phyloP scores from a whole-genome alignment of 1,140 invertebrate species.

The Aphelenchoides avenae region DNA sequence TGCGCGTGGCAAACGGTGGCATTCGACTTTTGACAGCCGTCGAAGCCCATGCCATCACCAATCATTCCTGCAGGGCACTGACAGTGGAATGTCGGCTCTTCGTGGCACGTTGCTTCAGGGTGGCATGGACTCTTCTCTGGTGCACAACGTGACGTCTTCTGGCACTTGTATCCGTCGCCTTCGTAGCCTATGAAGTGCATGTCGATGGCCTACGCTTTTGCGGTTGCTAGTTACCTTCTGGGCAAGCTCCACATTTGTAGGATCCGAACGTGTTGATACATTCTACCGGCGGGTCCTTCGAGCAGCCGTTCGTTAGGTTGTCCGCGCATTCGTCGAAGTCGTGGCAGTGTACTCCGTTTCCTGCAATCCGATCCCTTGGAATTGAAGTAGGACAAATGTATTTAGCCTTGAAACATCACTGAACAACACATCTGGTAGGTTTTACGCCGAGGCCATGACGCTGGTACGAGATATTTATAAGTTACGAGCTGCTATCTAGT shows the following conservation, averaged over 20 bases:
- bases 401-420: no score
- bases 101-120: constrained; percentile 15
- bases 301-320: constrained; percentile 45
- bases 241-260: constrained; percentile 61
- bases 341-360: constrained; percentile 47
- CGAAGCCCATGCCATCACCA: constrained; percentile 23
- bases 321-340: constrained; percentile 53
- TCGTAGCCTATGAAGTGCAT: constrained; percentile 17
- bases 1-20: constrained; percentile 10
- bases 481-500: no score
- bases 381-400: no score
- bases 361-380: no score
- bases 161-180: constrained; percentile 25
- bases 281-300: constrained; percentile 43
- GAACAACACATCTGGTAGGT: no score
- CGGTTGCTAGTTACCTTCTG: constrained; percentile 53
- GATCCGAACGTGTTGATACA: constrained; percentile 60
- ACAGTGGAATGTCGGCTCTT: constrained; percentile 28
- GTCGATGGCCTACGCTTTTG: no score
- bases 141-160: constrained; percentile 22
- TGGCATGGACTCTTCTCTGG: constrained; percentile 7
- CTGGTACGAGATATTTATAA: no score
- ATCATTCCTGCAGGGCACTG: constrained; percentile 27
- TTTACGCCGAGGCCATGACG: no score
- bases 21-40: constrained; percentile 21